These are phyloP conservation scores for Scrobipalpa atriplicella DNA, from an alignment of 2,888 invertebrate genomes.

Conservation along the genomic window DNA sequence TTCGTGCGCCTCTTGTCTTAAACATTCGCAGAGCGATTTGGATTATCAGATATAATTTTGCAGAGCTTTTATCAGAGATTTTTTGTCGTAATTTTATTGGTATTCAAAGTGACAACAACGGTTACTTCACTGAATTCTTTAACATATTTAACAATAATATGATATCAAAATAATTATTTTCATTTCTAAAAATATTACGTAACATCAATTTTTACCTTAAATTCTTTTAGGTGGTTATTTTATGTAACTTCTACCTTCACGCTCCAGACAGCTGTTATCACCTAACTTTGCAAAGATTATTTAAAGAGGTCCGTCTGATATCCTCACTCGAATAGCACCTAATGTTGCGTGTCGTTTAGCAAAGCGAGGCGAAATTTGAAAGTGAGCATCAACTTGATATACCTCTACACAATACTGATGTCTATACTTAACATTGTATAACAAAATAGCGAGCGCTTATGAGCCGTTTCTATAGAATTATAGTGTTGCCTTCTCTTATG, in stretches of 20 bases:
- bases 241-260: not conserved
- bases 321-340: slow-evolving; percentile 16
- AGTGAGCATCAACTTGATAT: slow-evolving; percentile 7
- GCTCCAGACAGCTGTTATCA: not conserved
- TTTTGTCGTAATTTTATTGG: not conserved
- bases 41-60: not conserved
- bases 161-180: too few species aligned
- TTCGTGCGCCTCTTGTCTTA: not conserved
- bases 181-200: too few species aligned
- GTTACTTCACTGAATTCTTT: too few species aligned
- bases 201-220: too few species aligned
- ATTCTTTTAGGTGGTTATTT: not conserved
- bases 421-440: slow-evolving; percentile 31
- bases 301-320: not conserved
- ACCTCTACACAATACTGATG: slow-evolving; percentile 30
- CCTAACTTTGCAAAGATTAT: not conserved
- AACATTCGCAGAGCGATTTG: not conserved
- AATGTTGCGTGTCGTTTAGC: slow-evolving; percentile 30
- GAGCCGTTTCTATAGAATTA: slow-evolving; percentile 18
- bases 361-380: slow-evolving; percentile 27
- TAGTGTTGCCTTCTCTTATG: slow-evolving; percentile 6
- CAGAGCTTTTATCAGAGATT: not conserved
- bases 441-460: slow-evolving; percentile 12
- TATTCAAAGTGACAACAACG: too few species aligned
- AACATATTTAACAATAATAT: too few species aligned